phyloP scores from a whole-genome alignment of 2,113 vertebrate genomes.

The Mesitornis unicolor region DNA sequence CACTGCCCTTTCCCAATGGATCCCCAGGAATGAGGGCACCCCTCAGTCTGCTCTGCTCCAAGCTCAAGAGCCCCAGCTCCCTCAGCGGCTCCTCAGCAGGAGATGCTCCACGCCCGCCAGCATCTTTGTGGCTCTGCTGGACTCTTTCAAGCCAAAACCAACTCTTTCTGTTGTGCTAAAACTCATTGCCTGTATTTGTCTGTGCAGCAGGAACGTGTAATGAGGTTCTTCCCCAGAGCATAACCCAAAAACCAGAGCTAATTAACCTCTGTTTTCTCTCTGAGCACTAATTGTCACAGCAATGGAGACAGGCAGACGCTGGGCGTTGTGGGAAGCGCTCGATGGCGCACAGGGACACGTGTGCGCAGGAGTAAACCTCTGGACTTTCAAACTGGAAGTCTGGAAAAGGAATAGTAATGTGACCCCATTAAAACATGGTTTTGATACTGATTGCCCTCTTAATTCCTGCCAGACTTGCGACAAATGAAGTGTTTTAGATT shows the following conservation, averaged over 20 bases:
- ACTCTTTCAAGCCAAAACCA: too few relatives aligned
- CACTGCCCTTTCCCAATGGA: too few relatives aligned
- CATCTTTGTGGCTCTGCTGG: too few relatives aligned
- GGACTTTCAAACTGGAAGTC: not conserved
- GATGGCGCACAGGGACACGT: rapidly evolving
- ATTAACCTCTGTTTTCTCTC: not conserved
- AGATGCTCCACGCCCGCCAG: too few relatives aligned
- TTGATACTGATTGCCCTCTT: not conserved
- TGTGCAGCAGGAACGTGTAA: not conserved
- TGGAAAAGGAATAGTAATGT: not conserved
- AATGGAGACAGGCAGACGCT: not conserved
- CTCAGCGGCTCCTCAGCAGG: too few relatives aligned
- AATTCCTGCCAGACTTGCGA: not conserved
- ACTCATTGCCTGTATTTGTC: not conserved
- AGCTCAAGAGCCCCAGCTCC: too few relatives aligned
- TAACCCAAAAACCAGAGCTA: not conserved
- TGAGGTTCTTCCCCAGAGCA: not conserved
- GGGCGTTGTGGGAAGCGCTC: not conserved
- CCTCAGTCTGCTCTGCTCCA: too few relatives aligned
- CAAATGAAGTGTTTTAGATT: not conserved
- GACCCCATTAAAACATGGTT: not conserved
- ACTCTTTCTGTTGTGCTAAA: not conserved
- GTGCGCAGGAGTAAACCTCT: not conserved
- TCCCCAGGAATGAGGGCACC: too few relatives aligned
- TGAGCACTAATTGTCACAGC: not conserved